phyloP scores from a whole-genome alignment of 2,113 vertebrate species.

The Peromyscus polionotus region DNA sequence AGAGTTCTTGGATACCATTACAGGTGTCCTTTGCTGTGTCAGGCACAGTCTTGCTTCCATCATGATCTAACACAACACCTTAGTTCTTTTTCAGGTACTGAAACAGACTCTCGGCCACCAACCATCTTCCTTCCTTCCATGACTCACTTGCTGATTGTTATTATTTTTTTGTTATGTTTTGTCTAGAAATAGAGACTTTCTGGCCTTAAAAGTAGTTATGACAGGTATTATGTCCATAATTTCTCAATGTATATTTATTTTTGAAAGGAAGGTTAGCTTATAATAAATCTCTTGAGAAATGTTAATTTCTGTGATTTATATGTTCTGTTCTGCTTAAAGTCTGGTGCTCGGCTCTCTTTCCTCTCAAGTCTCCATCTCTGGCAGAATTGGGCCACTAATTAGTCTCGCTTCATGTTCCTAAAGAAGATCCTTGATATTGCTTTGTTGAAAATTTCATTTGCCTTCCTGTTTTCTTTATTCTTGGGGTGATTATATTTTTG shows the following conservation, averaged over 20 bases:
- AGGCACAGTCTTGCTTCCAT: not conserved
- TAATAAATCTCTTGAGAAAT: not conserved
- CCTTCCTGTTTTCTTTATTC: not conserved
- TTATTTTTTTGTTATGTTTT: not conserved
- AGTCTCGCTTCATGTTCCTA: not conserved
- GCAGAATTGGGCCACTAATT: not conserved
- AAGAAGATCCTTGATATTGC: not conserved
- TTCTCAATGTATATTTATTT: not conserved
- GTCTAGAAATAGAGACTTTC: not conserved
- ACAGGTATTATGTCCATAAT: not conserved
- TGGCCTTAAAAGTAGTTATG: not conserved
- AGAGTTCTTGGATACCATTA: not conserved
- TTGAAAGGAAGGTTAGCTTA: not conserved
- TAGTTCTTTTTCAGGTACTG: not conserved
- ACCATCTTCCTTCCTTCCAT: not conserved
- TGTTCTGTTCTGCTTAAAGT: not conserved
- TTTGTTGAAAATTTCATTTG: not conserved
- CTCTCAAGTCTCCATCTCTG: not conserved
- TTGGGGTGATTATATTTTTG: not conserved
- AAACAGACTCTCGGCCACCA: not conserved
- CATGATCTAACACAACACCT: too few species aligned
- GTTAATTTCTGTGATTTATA: not conserved
- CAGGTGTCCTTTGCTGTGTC: not conserved
- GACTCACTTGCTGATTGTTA: not conserved
- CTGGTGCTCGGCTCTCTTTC: not conserved